Evolutionary conservation across 1,140 invertebrate genomes (phyloP), one percentile per base, ranked within the genome.

Genomic region (Drosophila murphyi): DNA sequence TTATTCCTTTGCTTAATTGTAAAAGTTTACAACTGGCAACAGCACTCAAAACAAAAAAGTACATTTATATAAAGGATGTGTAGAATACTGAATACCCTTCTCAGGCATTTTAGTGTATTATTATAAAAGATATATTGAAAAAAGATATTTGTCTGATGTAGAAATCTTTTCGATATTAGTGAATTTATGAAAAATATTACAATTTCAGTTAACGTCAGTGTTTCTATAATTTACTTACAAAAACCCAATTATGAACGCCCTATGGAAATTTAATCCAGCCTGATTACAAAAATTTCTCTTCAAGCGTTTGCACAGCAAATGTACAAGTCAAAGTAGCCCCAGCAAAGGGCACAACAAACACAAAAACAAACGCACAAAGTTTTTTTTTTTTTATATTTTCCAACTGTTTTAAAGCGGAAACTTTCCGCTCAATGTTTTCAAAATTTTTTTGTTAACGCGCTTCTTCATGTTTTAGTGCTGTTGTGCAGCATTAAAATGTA

Each of bases 1-100:
- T 65, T 82, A 81, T 85, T 74, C 78, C 71, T 78, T 51, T 81
- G 69, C 69, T 76, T 89, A 90, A 89, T 89, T 89, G 81, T 72
- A 63, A 90, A 89, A 89, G 85, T 89, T 89, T 89, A 54, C 72
- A 60, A 48, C 32, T 32, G 48, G 29, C 20, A 41, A 43, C 35
- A 59, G 5, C 48, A 52, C 12, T 62, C 12, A 7, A 28, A 29
- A 48, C 5, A 10, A 29, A 35, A 48, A 31, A 60, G 0, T 6
- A 43, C 10, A 28, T 29, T 56, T 3, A 43, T 3, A 8, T 43
- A 10, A 41, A 5, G 2, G 10, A n/a, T 12, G 28, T 2, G 12
- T 60, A 3, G 57, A 48, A 8, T 2, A 5, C 12, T 2, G 10
- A n/a, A 60, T 60, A 60, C 55, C 10, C 55, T 57, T 43, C 32